Percentiles rank a stretch among this genome's conserved stretches.
Evolutionary conservation across 2,888 invertebrate genomes (phyloP).

Genomic region (Microplitis manilae): DNA sequence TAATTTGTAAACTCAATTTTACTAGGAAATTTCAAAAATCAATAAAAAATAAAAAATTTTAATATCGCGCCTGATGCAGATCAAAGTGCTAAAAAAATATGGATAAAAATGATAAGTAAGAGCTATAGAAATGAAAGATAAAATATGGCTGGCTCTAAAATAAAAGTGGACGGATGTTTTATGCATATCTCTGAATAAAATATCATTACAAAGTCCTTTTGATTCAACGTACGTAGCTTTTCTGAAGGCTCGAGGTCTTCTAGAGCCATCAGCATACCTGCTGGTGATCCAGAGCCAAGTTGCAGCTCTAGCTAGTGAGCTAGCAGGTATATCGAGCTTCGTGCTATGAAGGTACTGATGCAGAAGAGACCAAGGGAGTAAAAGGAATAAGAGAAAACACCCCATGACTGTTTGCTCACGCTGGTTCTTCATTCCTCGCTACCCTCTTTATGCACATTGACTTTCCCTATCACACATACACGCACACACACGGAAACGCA

Average conservation of each 20-base stretch:
- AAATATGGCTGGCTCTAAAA: slow-evolving; percentile 53
- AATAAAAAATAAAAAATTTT: no score
- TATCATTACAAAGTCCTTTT: slow-evolving; percentile 63
- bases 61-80: no score
- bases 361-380: no score
- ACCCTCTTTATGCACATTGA: slow-evolving; percentile 4
- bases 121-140: slow-evolving; percentile 37
- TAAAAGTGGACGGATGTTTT: slow-evolving; percentile 60
- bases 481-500: not conserved
- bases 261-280: slow-evolving; percentile 1
- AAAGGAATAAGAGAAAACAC: slow-evolving; percentile 38
- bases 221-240: slow-evolving; percentile 59
- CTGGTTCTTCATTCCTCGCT: slow-evolving; percentile 12
- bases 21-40: not conserved
- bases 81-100: no score
- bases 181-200: slow-evolving; percentile 64
- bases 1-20: not conserved
- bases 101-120: not conserved
- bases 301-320: slow-evolving; percentile 16
- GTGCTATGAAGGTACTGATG: not conserved
- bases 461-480: not conserved
- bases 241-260: slow-evolving; percentile 41
- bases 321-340: slow-evolving; percentile 12
- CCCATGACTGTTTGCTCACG: slow-evolving; percentile 34
- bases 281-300: not conserved